Evolutionary conservation across 2,113 vertebrate genomes (phyloP).

Genomic region (Urocolius indicus): DNA sequence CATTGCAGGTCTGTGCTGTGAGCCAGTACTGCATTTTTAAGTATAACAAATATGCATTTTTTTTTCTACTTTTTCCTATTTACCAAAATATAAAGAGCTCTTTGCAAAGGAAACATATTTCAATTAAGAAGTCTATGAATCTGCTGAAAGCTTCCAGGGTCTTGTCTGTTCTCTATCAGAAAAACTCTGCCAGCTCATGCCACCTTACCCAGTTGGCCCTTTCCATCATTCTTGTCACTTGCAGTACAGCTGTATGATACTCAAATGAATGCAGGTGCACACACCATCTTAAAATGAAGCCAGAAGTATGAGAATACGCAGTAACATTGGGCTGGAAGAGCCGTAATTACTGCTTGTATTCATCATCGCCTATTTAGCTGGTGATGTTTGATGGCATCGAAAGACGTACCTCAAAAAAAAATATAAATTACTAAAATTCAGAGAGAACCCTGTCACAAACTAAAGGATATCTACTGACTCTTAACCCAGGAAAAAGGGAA

Average conservation of each 20-base stretch:
- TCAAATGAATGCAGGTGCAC: background rate
- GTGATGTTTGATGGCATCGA: background rate
- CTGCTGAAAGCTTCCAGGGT: background rate
- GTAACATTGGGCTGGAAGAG: background rate
- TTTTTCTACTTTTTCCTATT: background rate
- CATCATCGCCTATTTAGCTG: background rate
- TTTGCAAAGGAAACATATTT: background rate
- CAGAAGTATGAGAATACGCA: background rate
- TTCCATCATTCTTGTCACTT: background rate
- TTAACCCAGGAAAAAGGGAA: background rate
- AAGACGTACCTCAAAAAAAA: background rate
- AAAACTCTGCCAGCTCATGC: background rate
- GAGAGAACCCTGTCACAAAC: background rate
- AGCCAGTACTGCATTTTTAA: background rate
- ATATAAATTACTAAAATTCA: background rate
- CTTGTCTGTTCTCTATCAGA: background rate
- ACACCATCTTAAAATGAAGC: background rate
- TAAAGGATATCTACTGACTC: background rate
- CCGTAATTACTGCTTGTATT: background rate
- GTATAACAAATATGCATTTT: background rate
- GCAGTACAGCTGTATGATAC: background rate
- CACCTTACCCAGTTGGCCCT: background rate
- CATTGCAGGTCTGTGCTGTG: accelerated
- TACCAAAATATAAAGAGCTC: background rate
- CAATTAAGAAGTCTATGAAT: background rate